These are phyloP conservation scores for Drosophila borealis DNA, from an alignment of 2,888 invertebrate genomes.

Conservation along the genomic window DNA sequence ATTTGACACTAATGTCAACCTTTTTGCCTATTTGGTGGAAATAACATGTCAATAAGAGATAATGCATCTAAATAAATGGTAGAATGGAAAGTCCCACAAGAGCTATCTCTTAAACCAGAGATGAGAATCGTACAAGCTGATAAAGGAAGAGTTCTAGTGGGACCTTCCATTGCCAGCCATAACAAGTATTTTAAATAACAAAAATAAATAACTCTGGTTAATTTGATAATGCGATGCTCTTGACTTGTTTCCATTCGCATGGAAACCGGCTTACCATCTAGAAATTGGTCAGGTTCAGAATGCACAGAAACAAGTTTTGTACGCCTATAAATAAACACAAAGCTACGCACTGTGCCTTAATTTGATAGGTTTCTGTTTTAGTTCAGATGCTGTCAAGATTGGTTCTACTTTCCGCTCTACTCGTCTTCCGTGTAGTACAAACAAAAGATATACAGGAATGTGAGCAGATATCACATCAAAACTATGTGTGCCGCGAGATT, in stretches of 20 bases:
- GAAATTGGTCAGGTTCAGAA: neutral
- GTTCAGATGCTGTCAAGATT: conserved; percentile 46
- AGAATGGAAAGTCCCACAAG: too few species aligned
- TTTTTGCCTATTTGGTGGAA: too few species aligned
- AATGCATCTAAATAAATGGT: too few species aligned
- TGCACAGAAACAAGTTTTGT: conserved; percentile 51
- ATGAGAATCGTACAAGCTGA: too few species aligned
- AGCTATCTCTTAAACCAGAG: too few species aligned
- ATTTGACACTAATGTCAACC: too few species aligned
- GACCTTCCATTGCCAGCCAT: too few species aligned
- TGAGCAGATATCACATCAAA: conserved; percentile 28
- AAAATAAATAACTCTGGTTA: neutral
- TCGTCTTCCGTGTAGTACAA: conserved; percentile 1
- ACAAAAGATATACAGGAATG: conserved; percentile 62
- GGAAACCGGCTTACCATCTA: conserved; percentile 53
- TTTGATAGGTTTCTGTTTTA: conserved; percentile 22
- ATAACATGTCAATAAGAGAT: too few species aligned
- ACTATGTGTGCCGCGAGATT: conserved; percentile 61
- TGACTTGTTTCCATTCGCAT: neutral
- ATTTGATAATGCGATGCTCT: neutral
- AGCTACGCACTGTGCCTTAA: conserved; percentile 17
- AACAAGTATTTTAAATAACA: too few species aligned
- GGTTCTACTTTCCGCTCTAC: conserved; percentile 23
- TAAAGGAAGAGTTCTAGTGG: too few species aligned
- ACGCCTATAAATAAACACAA: conserved; percentile 40